Base-by-base conservation (phyloP, 2,888 invertebrate genomes). In the Oligia latruncula region DNA sequence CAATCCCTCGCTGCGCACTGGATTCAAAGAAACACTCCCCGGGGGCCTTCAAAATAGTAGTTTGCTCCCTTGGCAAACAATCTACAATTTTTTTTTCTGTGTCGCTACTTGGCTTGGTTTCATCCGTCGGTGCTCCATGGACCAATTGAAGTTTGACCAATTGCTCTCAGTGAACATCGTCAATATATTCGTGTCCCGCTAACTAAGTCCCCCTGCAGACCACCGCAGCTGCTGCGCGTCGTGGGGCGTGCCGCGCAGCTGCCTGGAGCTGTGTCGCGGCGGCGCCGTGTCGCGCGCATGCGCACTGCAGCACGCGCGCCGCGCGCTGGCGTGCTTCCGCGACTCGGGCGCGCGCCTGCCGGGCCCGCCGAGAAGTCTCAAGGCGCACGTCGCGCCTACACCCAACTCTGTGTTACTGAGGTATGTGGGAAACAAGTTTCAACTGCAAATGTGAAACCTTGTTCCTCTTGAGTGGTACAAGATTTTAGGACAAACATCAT, bases 251-350 rank as follows among this genome's bases (percentile, higher is more conserved):
- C 98, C 98, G 0, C 97, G 98, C 60, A 97, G 98, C 88, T 99
- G 99, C 93, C 95, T 99, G 86, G 98, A 98, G 92, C 98, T 98
- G 97, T 99, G 99, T 92, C 97, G 98, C 60, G 98, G 98, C 0
- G 98, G 98, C 79, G 96, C 98, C 0, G 97, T 98, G 55, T 95
- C 97, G 4, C 97, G 97, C 88, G 97, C 98, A 75, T 99, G 98
- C 91, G 97, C 98, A 0, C 93, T 98, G 20, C 97, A 98, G 77
- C 98, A 98, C 91, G 98, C 98, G 9, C 97, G 98, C 62, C 97
- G 97, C 58, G 98, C 99, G 65, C 97, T 98, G 84, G 97, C 98
- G 29, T 99, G 99, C 95, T 99, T 98, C 97, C 97, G 98, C 78
- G 98, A 98, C 92, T 98, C 98, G 40, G 97, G 98, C 74, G 98